Evolutionary conservation across 2,797 vertebrate species (phyloP), one percentile per base, ranked within the genome.

Genomic region (Gouania willdenowi): DNA sequence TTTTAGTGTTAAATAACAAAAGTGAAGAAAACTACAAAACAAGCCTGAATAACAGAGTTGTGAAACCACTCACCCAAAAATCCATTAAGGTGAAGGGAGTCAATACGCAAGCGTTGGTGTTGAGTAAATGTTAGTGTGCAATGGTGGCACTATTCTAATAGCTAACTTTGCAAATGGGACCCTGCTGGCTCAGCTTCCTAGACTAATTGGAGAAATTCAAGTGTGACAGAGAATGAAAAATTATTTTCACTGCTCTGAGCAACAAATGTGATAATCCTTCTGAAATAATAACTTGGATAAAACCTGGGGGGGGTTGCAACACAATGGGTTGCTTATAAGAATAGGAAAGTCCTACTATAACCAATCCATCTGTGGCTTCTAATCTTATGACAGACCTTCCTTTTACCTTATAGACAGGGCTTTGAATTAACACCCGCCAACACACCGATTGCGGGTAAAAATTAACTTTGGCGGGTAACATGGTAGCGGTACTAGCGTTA

Each of bases 171-270:
- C 20, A 59, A 43, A 47, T 20, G 6, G 36, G 19, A 32, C 5
- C 44, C 20, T 27, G 45, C 39, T 51, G 36, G 16, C 29, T 65
- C 55, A 42, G 28, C 27, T 41, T 40, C 6, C 27, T 24, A 18
- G 26, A 38, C 10, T 60, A 59, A 47, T 41, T 55, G 26, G 10
- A 32, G 9, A 55, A 21, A 32, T 31, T 23, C 15, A 33, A 19
- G 43, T 38, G 32, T 45, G 36, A 40, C 41, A 53, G 13, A 17
- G 25, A 32, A 11, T 4, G 11, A 29, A 17, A 61, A 43, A 41
- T 10, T 22, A n/a, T 43, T 7, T 23, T 20, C 5, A 3, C 4
- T 1, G 1, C 10, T 37, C 27, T 5, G 12, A 28, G 32, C 21
- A 51, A 40, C 26, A 36, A 46, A 16, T 24, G 16, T 16, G 26